Conservation (phyloP, 1,140 invertebrate species). For the Zeugodacus cucurbitae region DNA sequence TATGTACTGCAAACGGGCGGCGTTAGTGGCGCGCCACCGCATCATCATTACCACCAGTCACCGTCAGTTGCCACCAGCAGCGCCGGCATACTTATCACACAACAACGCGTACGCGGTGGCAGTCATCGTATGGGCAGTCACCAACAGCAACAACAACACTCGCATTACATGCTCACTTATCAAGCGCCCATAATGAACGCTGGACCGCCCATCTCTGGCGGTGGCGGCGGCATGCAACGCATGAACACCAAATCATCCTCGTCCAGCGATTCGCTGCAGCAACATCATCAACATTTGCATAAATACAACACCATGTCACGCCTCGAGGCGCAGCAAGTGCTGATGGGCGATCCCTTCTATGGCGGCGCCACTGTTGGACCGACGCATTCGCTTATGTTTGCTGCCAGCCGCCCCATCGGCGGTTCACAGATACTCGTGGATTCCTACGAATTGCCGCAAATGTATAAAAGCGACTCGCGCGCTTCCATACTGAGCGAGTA, state of each 20-base stretch:
- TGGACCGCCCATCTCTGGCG: neutral
- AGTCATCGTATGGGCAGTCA: conserved; percentile 6
- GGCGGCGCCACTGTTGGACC: conserved; percentile 31
- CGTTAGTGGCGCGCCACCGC: conserved; percentile 45
- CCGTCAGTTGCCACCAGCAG: conserved; percentile 47
- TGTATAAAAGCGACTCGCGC: conserved; percentile 63
- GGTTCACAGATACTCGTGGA: conserved; percentile 61
- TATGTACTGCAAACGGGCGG: conserved; percentile 40
- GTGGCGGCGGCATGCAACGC: conserved; percentile 48
- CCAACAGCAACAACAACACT: conserved; percentile 46
- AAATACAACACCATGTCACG: conserved; percentile 61
- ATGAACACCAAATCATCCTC: conserved; percentile 64
- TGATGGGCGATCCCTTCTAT: conserved; percentile 39
- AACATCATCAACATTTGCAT: conserved; percentile 51
- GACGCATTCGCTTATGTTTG: conserved; percentile 59
- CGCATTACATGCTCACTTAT: conserved; percentile 43
- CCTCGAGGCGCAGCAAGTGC: conserved; percentile 52
- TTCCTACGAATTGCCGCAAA: conserved; percentile 57
- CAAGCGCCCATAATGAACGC: conserved; percentile 44
- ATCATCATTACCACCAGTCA: conserved; percentile 44
- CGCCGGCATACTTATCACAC: conserved; percentile 36
- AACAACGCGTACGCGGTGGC: neutral
- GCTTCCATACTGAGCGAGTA: conserved; percentile 64
- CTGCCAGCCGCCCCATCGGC: conserved; percentile 58
- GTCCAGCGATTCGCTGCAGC: conserved; percentile 62